These are phyloP conservation scores for Hartigia nigra DNA, from an alignment of 2,888 invertebrate genomes.

Conservation along the genomic window DNA sequence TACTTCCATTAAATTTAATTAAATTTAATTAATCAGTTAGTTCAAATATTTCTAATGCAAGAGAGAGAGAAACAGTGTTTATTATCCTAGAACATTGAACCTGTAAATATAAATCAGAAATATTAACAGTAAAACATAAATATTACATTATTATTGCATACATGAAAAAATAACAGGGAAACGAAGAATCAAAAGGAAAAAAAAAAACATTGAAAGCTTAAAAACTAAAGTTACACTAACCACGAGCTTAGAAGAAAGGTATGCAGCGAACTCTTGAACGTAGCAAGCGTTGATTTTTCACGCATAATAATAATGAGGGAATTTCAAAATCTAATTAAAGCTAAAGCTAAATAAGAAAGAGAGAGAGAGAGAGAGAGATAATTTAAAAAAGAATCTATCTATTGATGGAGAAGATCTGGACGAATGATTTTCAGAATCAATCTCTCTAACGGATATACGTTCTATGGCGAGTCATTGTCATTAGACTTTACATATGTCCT, in stretches of 20 bases:
- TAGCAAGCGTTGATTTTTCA: background rate
- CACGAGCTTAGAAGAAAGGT: no score
- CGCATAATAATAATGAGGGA: background rate
- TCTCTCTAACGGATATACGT: background rate
- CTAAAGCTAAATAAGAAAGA: background rate
- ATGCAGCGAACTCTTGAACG: background rate
- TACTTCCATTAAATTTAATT: background rate
- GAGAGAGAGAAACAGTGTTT: background rate
- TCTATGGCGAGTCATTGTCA: background rate
- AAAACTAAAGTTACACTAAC: no score
- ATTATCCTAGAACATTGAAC: background rate
- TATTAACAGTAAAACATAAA: background rate
- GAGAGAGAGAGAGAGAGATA: background rate
- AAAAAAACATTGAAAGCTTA: no score
- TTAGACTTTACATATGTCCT: background rate
- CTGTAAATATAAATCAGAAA: background rate
- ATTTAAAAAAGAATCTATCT: background rate
- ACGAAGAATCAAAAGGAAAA: no score
- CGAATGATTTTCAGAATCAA: background rate
- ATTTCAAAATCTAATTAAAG: background rate
- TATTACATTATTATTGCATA: background rate
- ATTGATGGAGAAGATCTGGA: background rate
- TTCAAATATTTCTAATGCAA: background rate
- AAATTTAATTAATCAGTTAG: background rate
- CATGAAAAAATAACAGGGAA: no score